Percentiles rank a stretch among this genome's conserved stretches.
These are phyloP conservation scores for Bombyx huttoni DNA, from an alignment of 2,888 invertebrate species.

Conservation along the genomic window DNA sequence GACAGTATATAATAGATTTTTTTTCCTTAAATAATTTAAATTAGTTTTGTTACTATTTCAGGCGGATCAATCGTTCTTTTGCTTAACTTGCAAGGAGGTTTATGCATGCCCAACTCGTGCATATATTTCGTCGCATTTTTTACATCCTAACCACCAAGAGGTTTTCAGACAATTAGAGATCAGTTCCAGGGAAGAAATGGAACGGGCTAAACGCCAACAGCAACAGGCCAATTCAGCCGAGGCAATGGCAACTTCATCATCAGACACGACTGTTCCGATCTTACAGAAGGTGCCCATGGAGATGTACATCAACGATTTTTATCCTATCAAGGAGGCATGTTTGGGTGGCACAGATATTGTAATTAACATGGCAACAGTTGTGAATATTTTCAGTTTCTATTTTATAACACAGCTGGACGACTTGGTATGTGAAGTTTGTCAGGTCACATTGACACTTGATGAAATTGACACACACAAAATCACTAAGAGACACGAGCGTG, in stretches of 20 bases:
- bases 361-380: background rate
- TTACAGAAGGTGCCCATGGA: background rate
- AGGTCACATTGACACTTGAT: background rate
- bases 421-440: background rate
- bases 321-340: background rate
- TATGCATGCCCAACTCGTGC: background rate
- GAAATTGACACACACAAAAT: background rate
- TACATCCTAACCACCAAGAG: background rate
- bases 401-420: background rate
- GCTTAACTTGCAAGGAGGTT: background rate
- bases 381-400: background rate
- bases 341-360: background rate
- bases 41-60: background rate
- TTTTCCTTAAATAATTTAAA: no score
- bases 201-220: background rate
- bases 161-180: background rate
- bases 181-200: background rate
- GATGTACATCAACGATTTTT: background rate
- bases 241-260: background rate
- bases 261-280: background rate
- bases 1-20: no score
- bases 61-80: background rate
- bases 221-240: background rate
- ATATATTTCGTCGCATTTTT: background rate
- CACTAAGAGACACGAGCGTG: background rate